Base-by-base conservation (phyloP, 1,140 invertebrate genomes). In the Dendrolimus kikuchii region DNA sequence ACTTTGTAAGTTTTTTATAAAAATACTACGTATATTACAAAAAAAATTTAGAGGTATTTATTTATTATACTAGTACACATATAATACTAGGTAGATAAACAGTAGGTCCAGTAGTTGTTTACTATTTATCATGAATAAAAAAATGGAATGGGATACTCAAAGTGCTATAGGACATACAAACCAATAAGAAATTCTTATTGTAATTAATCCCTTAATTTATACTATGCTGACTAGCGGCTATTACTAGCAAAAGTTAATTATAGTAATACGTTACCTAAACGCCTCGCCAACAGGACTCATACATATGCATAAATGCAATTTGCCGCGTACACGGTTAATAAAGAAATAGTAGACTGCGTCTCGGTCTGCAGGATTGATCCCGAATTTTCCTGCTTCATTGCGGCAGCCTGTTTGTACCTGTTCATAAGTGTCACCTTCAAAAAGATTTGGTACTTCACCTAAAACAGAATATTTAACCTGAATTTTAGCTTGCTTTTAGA, bases 241-340 rank as follows among this genome's bases (percentile, higher is more conserved):
- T 23, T 23, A 23, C 23, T 23, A 23, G 23, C 1, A 23, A 23
- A 23, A 23, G 23, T 23, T 23, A 23, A 23, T 23, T 23, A 23
- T 23, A 23, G 23, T 23, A 23, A 23, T 23, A 23, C 3, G n/a
- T 4, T 53, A 92, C 89, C 93, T 90, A 76, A 97, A 97, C 1
- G 93, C 90, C 77, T 95, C 94, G 1, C 95, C 95, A 38, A 96
- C 94, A 5, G 93, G 95, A 88, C 95, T 96, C 95, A 96, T 96
- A 46, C 94, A 95, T 8, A 96, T 90, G 46, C 96, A 94, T 3
- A 96, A 89, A 72, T 96, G 95, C 5, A 97, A 87, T 85, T 95
- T 94, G 54, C 90, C 92, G 36, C 94, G 82, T 4, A 96, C 93
- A 49, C 93, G 88, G 60, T 92, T 93, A 42, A 96, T 95, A 66